Conservation (phyloP, 2,888 invertebrate genomes). For the Boloria euphrosyne region DNA sequence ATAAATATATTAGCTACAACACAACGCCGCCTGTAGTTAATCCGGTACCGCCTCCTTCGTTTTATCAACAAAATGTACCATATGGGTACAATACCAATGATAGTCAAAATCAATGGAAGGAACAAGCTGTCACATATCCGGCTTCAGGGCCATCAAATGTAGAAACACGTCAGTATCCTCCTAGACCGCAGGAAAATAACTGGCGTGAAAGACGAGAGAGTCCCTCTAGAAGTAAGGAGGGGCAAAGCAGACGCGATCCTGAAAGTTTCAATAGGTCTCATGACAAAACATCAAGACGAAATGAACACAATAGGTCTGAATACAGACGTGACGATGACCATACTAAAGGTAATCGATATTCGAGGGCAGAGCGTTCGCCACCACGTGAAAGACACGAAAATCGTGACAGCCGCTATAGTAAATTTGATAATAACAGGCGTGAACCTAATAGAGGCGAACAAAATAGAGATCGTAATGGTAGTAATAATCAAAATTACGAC, state of each 20-base stretch:
- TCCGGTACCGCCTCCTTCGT: conserved; percentile 15
- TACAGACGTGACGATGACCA: neutral
- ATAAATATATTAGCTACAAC: conserved; percentile 28
- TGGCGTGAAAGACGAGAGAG: conserved; percentile 6
- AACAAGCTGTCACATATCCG: conserved; percentile 14
- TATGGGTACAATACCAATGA: neutral
- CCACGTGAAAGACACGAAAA: conserved; percentile 14
- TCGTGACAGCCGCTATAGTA: neutral
- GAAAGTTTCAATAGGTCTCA: neutral
- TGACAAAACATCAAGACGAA: neutral
- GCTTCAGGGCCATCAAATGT: neutral
- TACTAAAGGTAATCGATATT: neutral
- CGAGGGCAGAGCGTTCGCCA: conserved; percentile 12
- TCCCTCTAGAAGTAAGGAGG: neutral
- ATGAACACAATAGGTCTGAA: neutral
- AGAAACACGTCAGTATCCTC: neutral
- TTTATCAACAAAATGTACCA: conserved; percentile 12
- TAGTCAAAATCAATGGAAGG: conserved; percentile 20
- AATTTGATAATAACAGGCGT: neutral
- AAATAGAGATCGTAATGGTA: neutral
- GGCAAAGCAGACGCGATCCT: neutral
- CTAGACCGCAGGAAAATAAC: neutral
- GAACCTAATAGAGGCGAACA: neutral
- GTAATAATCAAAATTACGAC: neutral
- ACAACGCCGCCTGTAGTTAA: neutral